Conservation (phyloP, 2,797 vertebrate genomes). For the Enteromius anoplus region DNA sequence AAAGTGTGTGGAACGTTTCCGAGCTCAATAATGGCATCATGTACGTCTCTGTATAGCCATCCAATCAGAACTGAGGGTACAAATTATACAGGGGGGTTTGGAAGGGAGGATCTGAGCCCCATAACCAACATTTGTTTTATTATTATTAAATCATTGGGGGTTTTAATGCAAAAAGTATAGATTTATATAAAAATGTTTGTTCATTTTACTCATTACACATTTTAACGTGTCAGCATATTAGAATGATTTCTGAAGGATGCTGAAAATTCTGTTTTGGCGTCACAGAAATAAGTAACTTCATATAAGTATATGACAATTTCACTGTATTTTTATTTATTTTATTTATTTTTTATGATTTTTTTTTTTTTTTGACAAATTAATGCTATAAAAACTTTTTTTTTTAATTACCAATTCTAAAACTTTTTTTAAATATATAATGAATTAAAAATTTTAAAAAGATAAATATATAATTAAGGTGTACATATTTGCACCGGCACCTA, state of each 20-base stretch:
- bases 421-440: background rate
- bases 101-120: background rate
- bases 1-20: conserved; percentile 55
- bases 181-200: background rate
- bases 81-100: background rate
- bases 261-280: background rate
- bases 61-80: conserved; percentile 41
- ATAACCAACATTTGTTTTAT: background rate
- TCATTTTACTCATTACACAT: background rate
- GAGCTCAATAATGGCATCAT: conserved; percentile 51
- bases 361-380: background rate
- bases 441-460: background rate
- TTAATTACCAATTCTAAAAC: background rate
- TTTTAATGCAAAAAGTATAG: background rate
- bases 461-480: background rate
- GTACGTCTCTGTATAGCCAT: background rate
- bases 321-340: too few species aligned
- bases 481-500: too few species aligned
- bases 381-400: background rate
- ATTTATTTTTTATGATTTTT: too few species aligned
- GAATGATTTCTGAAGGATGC: background rate
- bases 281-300: background rate
- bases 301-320: background rate
- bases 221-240: background rate
- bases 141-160: background rate